Conservation (phyloP, 1,140 invertebrate genomes). For the Streblospio benedicti region DNA sequence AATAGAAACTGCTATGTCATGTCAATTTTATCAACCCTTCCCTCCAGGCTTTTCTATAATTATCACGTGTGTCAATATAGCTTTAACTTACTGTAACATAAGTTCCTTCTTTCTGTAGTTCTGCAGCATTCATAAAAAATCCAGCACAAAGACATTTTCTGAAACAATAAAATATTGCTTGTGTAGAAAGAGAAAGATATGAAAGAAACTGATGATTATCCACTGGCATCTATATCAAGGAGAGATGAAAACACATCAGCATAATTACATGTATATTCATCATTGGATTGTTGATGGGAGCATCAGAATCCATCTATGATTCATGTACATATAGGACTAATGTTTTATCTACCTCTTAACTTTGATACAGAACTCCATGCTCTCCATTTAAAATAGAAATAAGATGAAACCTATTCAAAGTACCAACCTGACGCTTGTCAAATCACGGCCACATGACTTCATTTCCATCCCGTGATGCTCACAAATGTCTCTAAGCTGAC, state of each 20-base stretch:
- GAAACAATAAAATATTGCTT: conserved; percentile 17
- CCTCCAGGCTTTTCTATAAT: background rate
- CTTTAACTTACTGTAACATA: conserved; percentile 60
- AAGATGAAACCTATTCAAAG: no score
- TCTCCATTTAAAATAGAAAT: no score
- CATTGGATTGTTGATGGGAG: no score
- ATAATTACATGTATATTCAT: no score
- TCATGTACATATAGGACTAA: no score
- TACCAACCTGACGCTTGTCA: conserved; percentile 60
- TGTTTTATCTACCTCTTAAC: no score
- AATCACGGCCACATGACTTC: conserved; percentile 65
- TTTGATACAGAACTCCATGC: no score
- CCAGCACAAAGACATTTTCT: conserved; percentile 66
- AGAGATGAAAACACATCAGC: no score
- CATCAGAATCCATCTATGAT: no score
- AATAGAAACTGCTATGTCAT: background rate
- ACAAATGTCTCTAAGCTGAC: conserved; percentile 73
- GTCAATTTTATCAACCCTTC: background rate
- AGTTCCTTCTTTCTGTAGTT: conserved; percentile 63
- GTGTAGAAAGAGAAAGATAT: no score
- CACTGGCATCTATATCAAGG: no score
- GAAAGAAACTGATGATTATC: no score
- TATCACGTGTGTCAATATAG: background rate
- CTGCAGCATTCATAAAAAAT: conserved; percentile 81
- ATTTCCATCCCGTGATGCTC: conserved; percentile 58